Evolutionary conservation across 2,113 vertebrate genomes (phyloP), one percentile per base, ranked within the genome.

Genomic region (Myotis brandtii): DNA sequence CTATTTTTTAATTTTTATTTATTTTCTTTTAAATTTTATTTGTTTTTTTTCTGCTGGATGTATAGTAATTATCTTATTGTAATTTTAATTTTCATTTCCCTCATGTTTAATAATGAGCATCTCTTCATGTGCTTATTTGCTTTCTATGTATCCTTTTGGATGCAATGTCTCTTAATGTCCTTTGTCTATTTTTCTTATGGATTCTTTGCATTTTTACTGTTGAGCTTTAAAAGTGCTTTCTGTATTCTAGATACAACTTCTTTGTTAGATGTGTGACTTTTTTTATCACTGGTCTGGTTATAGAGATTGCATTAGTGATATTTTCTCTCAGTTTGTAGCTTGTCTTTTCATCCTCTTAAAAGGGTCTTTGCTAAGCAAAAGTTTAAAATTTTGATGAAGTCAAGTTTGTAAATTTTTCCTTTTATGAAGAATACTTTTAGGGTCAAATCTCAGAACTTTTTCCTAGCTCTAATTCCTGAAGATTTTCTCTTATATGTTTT

Each of bases 301-400:
- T 25, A 59, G 23, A 59, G 23, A 59, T 59, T 59, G 21, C 9
- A 1, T 59, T 59, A 59, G 23, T 25, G 56, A 59, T 59, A 59
- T 25, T 59, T 59, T 62, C 30, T 86, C 43, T 83, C 43, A 46
- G 27, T 72, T 52, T 86, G 18, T 48, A 66, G 75, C 23, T 67
- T 84, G 32, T 4, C 11, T 89, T 80, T 95, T 75, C 48, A 80
- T 87, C 93, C 46, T 86, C 20, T 34, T 69, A 70, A 34, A 37
- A 32, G 17, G 30, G 14, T 89, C 59, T 86, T 67, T 5, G 18
- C 21, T 40, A 23, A 7, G 6, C 13, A 52, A 52, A 89, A 72
- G 34, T 83, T 86, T 79, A 83, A 96, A 40, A 50, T 94, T 82
- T 93, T 62, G n/a, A 73, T 34, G 20, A 93, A 76, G 27, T 59